Evolutionary conservation across 2,888 invertebrate genomes (phyloP), one percentile per base, ranked within the genome.

Genomic region (Xanthorhoe designata): DNA sequence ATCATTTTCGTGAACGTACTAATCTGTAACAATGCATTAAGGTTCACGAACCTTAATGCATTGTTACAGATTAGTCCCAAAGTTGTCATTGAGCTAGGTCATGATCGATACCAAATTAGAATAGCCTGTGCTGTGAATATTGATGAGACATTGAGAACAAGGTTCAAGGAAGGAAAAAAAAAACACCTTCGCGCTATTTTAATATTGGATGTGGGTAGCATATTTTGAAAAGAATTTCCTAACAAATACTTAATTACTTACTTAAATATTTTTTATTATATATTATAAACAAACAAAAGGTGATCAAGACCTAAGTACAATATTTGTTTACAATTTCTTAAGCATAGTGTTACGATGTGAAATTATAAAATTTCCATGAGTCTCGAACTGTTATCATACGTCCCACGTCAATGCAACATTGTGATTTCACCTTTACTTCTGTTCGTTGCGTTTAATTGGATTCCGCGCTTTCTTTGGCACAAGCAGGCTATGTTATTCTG

Each of bases 391-490:
- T 56, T 59, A 56, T 64, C 62, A 59, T 35, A 51, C 53, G 35
- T 64, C 57, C 17, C 67, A 63, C 62, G 42, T 62, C 56, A 53
- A 64, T 61, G 65, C 65, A 80, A 75, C 64, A 70, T 75, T 76
- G 72, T 69, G 81, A 80, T 84, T 85, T 85, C 86, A 81, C 85
- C 80, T 84, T 77, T 77, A 73, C 78, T 78, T 77, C 81, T 78
- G 81, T 80, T 80, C 78, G 82, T 83, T 83, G 78, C 78, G 81
- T 83, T 78, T 83, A 86, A 89, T 87, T 86, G 85, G 80, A 83
- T 85, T 81, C 80, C 84, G 83, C 88, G 90, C 92, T 92, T 92
- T 92, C 92, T 87, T 91, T 84, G 78, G 71, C 78, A 79, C 85
- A 87, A 87, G 87, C 89, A 89, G 88, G 88, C 87, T 88, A 83